These are phyloP conservation scores for Amia ocellicauda DNA, from an alignment of 2,113 vertebrate genomes.

Conservation along the genomic window DNA sequence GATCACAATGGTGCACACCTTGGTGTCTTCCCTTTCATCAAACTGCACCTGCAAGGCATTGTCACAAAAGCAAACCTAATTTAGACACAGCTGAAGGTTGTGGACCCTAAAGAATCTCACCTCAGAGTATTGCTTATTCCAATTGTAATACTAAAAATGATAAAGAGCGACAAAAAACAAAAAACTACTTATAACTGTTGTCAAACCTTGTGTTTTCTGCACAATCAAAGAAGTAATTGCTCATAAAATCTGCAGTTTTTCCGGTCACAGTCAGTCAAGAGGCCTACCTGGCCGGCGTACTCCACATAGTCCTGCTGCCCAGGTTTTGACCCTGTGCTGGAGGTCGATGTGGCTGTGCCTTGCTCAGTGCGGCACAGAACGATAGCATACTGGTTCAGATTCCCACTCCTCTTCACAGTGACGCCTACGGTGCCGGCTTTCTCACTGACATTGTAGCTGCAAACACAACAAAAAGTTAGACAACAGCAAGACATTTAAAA, in stretches of 20 bases:
- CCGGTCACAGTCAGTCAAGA: background rate
- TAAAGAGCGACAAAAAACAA: no score
- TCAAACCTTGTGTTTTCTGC: no score
- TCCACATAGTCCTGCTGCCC: constrained; percentile 89
- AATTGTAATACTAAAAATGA: no score
- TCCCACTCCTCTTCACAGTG: constrained; percentile 77
- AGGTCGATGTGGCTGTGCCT: constrained; percentile 74
- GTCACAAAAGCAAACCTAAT: no score
- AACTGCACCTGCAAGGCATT: constrained; percentile 90
- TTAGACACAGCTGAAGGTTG: no score
- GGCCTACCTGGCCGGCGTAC: constrained; percentile 82
- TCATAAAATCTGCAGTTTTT: no score
- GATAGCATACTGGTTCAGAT: constrained; percentile 92
- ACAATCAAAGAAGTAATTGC: no score
- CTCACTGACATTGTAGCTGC: constrained; percentile 86
- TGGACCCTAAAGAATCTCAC: no score
- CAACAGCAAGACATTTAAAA: no score
- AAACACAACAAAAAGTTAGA: constrained; percentile 18
- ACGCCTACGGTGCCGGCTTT: constrained; percentile 77
- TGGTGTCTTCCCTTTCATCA: constrained; percentile 89
- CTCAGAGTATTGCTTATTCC: no score
- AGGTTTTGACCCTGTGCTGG: constrained; percentile 44
- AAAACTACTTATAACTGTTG: no score
- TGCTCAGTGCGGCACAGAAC: constrained; percentile 83
- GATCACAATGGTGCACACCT: constrained; percentile 83